Conservation (phyloP, 2,888 invertebrate genomes). For the Phaonia tiefii region DNA sequence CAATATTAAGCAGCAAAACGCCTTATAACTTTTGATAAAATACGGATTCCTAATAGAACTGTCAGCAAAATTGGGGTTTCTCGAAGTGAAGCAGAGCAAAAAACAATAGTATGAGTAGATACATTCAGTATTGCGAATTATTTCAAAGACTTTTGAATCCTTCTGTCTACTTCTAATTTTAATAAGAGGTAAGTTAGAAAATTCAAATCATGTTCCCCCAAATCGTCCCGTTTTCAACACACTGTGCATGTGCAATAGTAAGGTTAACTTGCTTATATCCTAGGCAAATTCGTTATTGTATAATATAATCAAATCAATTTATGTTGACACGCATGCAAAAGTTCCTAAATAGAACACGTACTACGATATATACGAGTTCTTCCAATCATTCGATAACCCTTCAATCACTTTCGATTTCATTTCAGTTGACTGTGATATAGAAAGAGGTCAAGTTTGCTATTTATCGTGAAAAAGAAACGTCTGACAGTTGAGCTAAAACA, state of each 20-base stretch:
- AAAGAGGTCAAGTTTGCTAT: conserved; percentile 59
- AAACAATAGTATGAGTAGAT: too few species aligned
- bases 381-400: conserved; percentile 43
- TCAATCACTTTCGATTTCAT: conserved; percentile 40
- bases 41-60: too few species aligned
- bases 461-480: not conserved
- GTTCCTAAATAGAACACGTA: conserved; percentile 2
- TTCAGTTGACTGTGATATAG: conserved; percentile 5
- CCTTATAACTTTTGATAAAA: too few species aligned
- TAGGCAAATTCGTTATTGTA: conserved; percentile 14
- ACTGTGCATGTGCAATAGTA: conserved; percentile 4
- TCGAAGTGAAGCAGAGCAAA: too few species aligned
- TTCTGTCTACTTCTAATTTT: too few species aligned
- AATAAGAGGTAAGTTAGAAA: too few species aligned
- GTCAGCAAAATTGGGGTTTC: too few species aligned
- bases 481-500: too few species aligned
- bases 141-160: too few species aligned
- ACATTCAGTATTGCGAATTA: too few species aligned
- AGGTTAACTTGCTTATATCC: conserved; percentile 16
- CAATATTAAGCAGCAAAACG: too few species aligned
- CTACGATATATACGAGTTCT: not conserved
- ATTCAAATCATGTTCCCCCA: too few species aligned
- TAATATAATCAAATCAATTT: conserved; percentile 35
- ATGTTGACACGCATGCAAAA: conserved; percentile 41
- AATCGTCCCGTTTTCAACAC: not conserved